Conservation (phyloP, 2,797 vertebrate species). For the Echiichthys vipera region DNA sequence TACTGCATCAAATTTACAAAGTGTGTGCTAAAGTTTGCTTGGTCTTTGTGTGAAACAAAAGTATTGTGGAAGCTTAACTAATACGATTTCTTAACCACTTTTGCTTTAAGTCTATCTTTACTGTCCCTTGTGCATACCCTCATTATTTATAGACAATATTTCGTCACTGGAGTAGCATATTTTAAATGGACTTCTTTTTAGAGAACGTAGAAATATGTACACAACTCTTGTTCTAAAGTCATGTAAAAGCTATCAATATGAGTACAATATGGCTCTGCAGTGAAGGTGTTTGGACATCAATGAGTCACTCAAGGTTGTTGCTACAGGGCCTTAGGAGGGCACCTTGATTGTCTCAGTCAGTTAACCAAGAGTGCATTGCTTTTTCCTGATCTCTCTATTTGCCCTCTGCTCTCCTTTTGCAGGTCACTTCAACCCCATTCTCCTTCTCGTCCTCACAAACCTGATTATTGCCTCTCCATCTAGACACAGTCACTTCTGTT, state of each 20-base stretch:
- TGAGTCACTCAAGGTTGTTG: slow-evolving; percentile 65
- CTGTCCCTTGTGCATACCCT: background rate
- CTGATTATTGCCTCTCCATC: slow-evolving; percentile 77
- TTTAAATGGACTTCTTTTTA: slow-evolving; percentile 5
- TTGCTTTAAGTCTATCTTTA: background rate
- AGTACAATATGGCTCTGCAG: background rate
- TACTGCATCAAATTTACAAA: background rate
- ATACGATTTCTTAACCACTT: background rate
- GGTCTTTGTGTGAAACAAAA: background rate
- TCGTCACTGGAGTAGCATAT: background rate
- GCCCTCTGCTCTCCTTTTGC: slow-evolving; percentile 23
- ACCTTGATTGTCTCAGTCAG: slow-evolving; percentile 46
- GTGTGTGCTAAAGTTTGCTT: background rate
- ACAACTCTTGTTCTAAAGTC: background rate
- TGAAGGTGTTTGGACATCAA: slow-evolving; percentile 40
- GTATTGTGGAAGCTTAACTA: background rate
- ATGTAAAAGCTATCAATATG: background rate
- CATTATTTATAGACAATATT: background rate
- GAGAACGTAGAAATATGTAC: background rate
- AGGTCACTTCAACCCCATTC: slow-evolving; percentile 68
- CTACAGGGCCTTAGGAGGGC: slow-evolving; percentile 32
- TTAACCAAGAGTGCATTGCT: slow-evolving; percentile 50
- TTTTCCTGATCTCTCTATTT: slow-evolving; percentile 36
- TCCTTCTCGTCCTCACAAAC: slow-evolving; percentile 74
- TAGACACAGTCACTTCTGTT: slow-evolving; percentile 74